Base-by-base conservation (phyloP, 2,888 invertebrate genomes). In the Microdon myrmicae region DNA sequence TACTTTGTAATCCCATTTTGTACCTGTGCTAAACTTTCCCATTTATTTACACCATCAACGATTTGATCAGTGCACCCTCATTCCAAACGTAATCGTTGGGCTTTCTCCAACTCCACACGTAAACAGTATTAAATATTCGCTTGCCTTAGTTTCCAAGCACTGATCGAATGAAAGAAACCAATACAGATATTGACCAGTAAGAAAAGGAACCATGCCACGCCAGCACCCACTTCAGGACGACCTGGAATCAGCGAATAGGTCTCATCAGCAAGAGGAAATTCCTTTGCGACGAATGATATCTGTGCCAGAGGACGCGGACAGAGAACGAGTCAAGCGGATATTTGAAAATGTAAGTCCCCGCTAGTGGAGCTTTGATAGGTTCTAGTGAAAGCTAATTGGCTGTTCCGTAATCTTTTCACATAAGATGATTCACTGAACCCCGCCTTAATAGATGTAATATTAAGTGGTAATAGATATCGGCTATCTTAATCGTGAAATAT, bases 281-380 rank as follows among this genome's bases (percentile, higher is more conserved):
- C 61, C 71, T 23, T 16, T 67, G 5, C 54, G 34, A 26, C 45
- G 54, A 2, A 25, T 67, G 25, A 16, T 39, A 26, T 55, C 55
- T 16, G 67, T 61, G 20, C 70, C 70, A 17, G 79, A 76, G 19
- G 43, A 73, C 1, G 76, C 73, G 13, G 77, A 77, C 34, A 73
- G 73, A 5, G 70, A 68, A 16, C 72, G 69, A 41, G 67, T 75
- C 41, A 73, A 73, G 12, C 70, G 72, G 44, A 70, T 77, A 34
- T 77, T 77, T 44, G 74, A 78, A 48, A 72, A 72, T 60, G 77
- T 77, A 68, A 72, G 70, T 60, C 23, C 9, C 9, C 4, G 6
- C 10, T n/a, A n/a, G 16, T 26, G 4, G 5, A 12, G 22, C 9
- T 28, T 13, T n/a, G 45, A 26, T 38, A 20, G 6, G 39, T 34